phyloP scores from a whole-genome alignment of 1,140 invertebrate genomes.

The Trichonephila clavata region DNA sequence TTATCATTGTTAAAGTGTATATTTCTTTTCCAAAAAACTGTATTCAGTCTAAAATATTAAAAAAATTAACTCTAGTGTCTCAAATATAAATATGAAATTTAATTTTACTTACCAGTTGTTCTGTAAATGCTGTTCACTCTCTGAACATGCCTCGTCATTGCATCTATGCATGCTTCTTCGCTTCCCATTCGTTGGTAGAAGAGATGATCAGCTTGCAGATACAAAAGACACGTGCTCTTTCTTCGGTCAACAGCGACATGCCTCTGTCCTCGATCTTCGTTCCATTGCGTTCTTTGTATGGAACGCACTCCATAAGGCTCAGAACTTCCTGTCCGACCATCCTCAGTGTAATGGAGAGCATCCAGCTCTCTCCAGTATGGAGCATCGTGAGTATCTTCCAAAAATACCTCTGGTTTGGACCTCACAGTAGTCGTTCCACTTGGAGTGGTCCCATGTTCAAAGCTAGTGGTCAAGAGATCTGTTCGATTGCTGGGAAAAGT shows the following conservation, averaged over 20 bases:
- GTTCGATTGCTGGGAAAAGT: neutral
- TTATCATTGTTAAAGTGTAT: too few relatives aligned
- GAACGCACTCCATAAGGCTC: conserved; percentile 78
- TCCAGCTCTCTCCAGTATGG: conserved; percentile 78
- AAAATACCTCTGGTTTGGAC: neutral
- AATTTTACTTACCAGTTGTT: conserved; percentile 87
- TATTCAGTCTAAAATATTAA: too few relatives aligned
- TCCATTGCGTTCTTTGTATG: conserved; percentile 78
- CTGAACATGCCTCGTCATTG: conserved; percentile 96
- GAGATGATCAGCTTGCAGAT: conserved; percentile 96
- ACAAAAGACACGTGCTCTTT: conserved; percentile 91
- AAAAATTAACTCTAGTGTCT: too few relatives aligned
- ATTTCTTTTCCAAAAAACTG: too few relatives aligned
- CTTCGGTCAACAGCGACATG: conserved; percentile 89
- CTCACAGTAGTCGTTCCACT: neutral
- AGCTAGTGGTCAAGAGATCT: neutral
- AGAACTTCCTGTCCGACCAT: conserved; percentile 63
- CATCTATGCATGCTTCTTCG: conserved; percentile 96
- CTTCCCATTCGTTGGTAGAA: conserved; percentile 95
- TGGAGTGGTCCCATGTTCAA: neutral
- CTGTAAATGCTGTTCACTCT: conserved; percentile 95
- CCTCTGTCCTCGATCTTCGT: conserved; percentile 80
- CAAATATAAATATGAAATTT: neutral
- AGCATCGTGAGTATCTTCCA: conserved; percentile 47
- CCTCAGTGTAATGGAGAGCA: conserved; percentile 77